Conservation (phyloP, 1,140 invertebrate species). For the Apis mellifera region DNA sequence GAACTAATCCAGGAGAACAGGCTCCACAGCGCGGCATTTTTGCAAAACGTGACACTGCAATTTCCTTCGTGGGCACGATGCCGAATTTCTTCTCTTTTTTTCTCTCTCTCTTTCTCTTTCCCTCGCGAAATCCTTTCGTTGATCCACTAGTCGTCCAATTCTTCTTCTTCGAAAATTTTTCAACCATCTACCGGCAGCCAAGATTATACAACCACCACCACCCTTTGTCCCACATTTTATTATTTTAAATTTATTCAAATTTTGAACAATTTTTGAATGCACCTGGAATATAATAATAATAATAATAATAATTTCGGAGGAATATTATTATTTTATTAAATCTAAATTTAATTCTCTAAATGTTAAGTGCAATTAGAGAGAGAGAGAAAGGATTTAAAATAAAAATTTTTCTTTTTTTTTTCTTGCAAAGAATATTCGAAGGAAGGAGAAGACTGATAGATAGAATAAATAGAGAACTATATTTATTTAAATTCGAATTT, state of each 20-base stretch:
- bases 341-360: no score
- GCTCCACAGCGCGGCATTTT: slow-evolving; percentile 25
- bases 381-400: no score
- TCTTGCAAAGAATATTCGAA: background rate
- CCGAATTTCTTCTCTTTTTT: background rate
- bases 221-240: no score
- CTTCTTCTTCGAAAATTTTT: slow-evolving; percentile 11
- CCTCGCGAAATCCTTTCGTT: background rate
- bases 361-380: no score
- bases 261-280: no score
- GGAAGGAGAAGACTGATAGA: background rate
- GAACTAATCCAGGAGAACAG: slow-evolving; percentile 38
- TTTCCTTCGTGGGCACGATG: slow-evolving; percentile 44
- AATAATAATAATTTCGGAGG: no score
- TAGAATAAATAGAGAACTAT: background rate
- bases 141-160: background rate
- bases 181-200: no score
- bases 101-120: no score
- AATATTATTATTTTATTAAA: no score
- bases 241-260: no score
- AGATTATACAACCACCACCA: no score
- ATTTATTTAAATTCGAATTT: background rate
- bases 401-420: background rate
- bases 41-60: slow-evolving; percentile 49
- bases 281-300: no score